These are phyloP conservation scores for Ptilonorhynchus violaceus DNA, from an alignment of 2,113 vertebrate species.

Conservation along the genomic window DNA sequence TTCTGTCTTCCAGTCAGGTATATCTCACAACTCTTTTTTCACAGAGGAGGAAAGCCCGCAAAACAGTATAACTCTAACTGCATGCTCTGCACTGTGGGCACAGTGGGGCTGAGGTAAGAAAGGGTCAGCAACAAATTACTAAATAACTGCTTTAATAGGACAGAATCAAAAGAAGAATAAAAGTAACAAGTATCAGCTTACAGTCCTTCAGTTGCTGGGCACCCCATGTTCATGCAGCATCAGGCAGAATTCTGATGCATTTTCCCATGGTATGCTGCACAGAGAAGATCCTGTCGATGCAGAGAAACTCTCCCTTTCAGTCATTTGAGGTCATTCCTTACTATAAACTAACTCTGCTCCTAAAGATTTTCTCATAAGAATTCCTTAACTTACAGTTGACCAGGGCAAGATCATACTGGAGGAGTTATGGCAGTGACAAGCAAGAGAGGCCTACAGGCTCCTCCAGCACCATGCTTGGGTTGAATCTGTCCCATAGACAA, in stretches of 20 bases:
- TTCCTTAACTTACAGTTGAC: neutral
- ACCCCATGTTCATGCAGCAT: accelerated
- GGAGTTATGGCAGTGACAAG: accelerated
- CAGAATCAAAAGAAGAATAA: neutral
- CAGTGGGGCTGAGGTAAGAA: accelerated
- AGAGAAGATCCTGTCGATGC: neutral
- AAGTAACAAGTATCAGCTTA: neutral
- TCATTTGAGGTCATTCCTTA: neutral
- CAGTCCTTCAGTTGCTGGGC: neutral
- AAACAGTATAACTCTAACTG: neutral
- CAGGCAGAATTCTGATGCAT: accelerated
- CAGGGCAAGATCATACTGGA: neutral
- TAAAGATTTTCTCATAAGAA: neutral
- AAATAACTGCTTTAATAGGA: neutral
- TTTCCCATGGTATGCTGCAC: accelerated
- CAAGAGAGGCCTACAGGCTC: neutral
- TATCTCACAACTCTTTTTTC: neutral
- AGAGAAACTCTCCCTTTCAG: neutral
- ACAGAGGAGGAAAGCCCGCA: neutral
- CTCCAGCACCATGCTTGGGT: accelerated
- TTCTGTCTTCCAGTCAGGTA: neutral
- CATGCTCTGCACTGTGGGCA: neutral
- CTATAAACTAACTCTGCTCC: neutral
- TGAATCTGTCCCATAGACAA: neutral
- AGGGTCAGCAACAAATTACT: neutral